Base-by-base conservation (phyloP, 2,797 vertebrate species). In the Rhincodon typus region DNA sequence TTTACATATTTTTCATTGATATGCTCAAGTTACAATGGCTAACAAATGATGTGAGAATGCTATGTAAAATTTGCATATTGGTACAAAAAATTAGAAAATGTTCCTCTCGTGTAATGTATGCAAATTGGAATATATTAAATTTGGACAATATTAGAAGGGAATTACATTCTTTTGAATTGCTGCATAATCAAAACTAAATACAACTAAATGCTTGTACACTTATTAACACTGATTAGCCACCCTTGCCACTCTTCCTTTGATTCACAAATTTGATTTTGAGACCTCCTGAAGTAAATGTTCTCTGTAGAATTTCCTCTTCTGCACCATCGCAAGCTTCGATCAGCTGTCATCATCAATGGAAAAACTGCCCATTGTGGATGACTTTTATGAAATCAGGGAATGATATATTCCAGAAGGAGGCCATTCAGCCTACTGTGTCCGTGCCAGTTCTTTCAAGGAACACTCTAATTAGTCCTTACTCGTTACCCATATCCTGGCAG, bases 1-100 rank as follows among this genome's bases (percentile, higher is more conserved):
- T 72, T 95, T 95, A 25, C 5, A 46, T 74, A 94, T 25, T 69
- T 74, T 94, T 74, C 70, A 95, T 77, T 69, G 69, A 77, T 50
- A 53, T n/a, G 70, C 50, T 77, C 25, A 74, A 53, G 27, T 74
- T 74, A 34, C 46, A 95, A 7, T 34, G 27, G 66, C 38, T 19
- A 21, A 77, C 46, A 5, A n/a, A 53, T 72, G 23, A 34, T 42
- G 23, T 69, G 62, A 42, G 90, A 69, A 67, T 25, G 69, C 66
- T 69, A n/a, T 19, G 34, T 34, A 53, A 95, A 74, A 74, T 74
- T 53, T 77, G 27, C 42, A 69, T 50, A 42, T 30, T 34, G 6
- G 3, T 74, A 38, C 25, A 50, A 66, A 88, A 50, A 66, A 91
- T 91, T 66, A 91, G 53, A 6, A n/a, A 53, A 74, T 30, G 21